phyloP scores from a whole-genome alignment of 1,140 invertebrate species.

The Cherax quadricarinatus region DNA sequence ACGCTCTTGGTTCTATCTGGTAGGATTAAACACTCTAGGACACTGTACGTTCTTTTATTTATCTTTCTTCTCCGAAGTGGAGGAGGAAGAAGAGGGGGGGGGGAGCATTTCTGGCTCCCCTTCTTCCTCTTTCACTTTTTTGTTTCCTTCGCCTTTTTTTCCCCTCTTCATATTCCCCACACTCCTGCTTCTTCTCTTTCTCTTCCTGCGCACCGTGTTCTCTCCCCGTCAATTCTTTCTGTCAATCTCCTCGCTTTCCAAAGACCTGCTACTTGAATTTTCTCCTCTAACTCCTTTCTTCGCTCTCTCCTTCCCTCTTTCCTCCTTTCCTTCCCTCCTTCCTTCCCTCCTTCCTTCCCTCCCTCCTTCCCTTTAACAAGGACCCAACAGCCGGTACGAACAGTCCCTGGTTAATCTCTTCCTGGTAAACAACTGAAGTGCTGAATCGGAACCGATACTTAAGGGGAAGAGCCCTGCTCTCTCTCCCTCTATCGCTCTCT shows the following conservation, averaged over 20 bases:
- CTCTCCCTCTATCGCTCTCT: not conserved
- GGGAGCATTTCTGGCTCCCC: too few relatives aligned
- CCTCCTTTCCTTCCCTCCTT: not conserved
- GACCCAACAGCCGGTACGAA: slow-evolving; percentile 28
- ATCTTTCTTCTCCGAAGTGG: too few relatives aligned
- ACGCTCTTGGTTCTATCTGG: slow-evolving; percentile 42
- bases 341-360: not conserved
- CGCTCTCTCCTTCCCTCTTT: not conserved
- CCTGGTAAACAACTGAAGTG: slow-evolving; percentile 68
- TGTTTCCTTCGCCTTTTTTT: too few relatives aligned
- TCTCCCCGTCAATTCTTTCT: too few relatives aligned
- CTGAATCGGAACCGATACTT: slow-evolving; percentile 63
- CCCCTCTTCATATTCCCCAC: too few relatives aligned
- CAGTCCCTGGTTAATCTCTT: slow-evolving; percentile 67
- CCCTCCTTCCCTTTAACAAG: not conserved
- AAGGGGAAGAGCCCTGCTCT: not conserved
- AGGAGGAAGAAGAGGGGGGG: too few relatives aligned
- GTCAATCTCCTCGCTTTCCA: too few relatives aligned
- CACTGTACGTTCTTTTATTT: not conserved
- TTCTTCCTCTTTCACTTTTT: not conserved
- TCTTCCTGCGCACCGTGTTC: too few relatives aligned
- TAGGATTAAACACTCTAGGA: slow-evolving; percentile 35
- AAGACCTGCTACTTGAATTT: too few relatives aligned
- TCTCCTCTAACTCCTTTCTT: not conserved
- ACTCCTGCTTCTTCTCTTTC: not conserved